phyloP scores from a whole-genome alignment of 2,888 invertebrate species.

The Lepidochitona cinerea region DNA sequence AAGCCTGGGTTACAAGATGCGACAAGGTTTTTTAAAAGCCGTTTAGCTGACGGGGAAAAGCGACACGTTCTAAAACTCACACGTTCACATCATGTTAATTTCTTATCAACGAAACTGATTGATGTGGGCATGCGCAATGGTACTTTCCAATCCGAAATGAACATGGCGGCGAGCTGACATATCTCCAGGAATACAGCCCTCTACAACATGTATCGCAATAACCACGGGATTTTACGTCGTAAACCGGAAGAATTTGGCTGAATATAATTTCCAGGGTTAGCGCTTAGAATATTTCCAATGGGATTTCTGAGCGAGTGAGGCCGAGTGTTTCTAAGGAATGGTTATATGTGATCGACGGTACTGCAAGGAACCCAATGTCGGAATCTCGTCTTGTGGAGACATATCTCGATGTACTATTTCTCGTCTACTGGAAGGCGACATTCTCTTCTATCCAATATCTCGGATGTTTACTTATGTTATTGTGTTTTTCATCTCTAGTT shows the following conservation, averaged over 20 bases:
- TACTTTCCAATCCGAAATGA: background rate
- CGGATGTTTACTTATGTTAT: background rate
- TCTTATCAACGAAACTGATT: background rate
- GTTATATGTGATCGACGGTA: too few species aligned
- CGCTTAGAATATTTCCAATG: background rate
- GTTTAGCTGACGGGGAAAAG: too few species aligned
- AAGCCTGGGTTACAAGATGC: too few species aligned
- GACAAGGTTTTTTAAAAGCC: too few species aligned
- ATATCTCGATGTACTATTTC: too few species aligned
- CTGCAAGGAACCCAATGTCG: too few species aligned
- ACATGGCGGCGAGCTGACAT: background rate
- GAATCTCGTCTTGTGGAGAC: too few species aligned
- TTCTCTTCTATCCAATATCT: background rate
- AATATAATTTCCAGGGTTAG: background rate
- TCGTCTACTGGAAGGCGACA: too few species aligned
- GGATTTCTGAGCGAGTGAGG: too few species aligned
- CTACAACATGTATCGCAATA: background rate
- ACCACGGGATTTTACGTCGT: background rate
- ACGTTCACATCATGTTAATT: background rate
- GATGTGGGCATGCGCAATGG: background rate
- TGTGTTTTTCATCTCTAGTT: background rate
- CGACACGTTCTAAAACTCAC: background rate
- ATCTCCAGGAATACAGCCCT: background rate
- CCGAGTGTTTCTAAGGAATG: too few species aligned
- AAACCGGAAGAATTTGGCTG: background rate